phyloP scores from a whole-genome alignment of 2,113 vertebrate genomes.

The Heteronetta atricapilla region DNA sequence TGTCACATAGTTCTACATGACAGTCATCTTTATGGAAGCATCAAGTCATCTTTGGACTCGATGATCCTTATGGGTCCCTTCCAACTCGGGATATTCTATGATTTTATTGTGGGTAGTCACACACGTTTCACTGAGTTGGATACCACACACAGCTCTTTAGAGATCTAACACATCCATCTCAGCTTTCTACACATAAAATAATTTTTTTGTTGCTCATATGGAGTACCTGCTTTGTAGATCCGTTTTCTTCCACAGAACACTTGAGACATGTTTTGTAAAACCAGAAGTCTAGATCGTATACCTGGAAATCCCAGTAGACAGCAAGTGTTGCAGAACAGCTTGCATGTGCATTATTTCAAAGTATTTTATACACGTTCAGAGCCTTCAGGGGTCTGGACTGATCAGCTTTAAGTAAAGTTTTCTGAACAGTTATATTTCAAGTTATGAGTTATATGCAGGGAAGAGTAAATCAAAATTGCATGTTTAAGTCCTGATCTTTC shows the following conservation, averaged over 20 bases:
- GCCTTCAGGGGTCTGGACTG: neutral
- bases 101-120: neutral
- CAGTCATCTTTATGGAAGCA: neutral
- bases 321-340: neutral
- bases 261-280: neutral
- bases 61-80: too few relatives aligned
- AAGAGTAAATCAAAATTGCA: neutral
- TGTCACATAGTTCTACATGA: neutral
- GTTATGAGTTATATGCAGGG: neutral
- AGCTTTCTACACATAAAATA: neutral
- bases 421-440: neutral
- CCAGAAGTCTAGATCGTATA: rapidly evolving
- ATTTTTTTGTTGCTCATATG: neutral
- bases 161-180: neutral
- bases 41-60: too few relatives aligned
- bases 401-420: neutral
- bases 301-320: neutral
- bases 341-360: neutral
- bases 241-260: neutral
- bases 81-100: too few relatives aligned
- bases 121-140: neutral
- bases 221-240: neutral
- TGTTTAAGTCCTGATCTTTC: neutral
- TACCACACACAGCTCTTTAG: neutral
- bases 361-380: neutral